Evolutionary conservation across 1,140 invertebrate species (phyloP).

Genomic region (Nasonia vitripennis): DNA sequence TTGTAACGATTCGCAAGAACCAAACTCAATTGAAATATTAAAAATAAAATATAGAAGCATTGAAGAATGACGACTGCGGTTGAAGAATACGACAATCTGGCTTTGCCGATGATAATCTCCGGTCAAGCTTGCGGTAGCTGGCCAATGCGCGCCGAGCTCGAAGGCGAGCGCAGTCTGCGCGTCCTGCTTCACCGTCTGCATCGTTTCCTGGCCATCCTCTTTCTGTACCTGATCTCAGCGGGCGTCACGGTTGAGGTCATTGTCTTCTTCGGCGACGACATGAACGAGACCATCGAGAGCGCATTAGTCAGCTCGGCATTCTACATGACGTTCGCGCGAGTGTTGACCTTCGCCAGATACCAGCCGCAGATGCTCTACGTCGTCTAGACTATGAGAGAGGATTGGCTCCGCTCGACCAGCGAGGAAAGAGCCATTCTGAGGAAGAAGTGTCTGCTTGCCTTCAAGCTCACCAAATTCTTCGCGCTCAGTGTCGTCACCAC

Average conservation of each 20-base stretch:
- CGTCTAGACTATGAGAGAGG: constrained; percentile 59
- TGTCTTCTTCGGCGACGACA: constrained; percentile 52
- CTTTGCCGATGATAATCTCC: constrained; percentile 53
- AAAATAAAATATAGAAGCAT: too few relatives aligned
- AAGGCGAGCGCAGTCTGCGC: background rate
- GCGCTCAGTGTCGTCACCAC: constrained; percentile 54
- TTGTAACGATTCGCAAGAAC: too few relatives aligned
- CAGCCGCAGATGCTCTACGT: constrained; percentile 59
- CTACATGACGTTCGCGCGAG: constrained; percentile 55
- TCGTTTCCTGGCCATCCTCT: constrained; percentile 34
- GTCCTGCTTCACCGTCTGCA: constrained; percentile 14
- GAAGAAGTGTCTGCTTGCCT: constrained; percentile 59
- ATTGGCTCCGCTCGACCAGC: constrained; percentile 55
- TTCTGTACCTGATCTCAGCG: constrained; percentile 27
- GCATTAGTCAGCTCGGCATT: constrained; percentile 53
- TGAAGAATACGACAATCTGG: constrained; percentile 58
- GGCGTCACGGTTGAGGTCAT: constrained; percentile 6
- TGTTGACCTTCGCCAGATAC: constrained; percentile 53
- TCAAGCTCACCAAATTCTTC: constrained; percentile 61
- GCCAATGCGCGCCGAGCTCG: constrained; percentile 42
- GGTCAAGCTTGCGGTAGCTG: constrained; percentile 56
- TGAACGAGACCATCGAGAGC: constrained; percentile 62
- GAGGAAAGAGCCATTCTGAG: constrained; percentile 55
- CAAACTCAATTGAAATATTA: background rate
- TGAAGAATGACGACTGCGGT: background rate